These are phyloP conservation scores for Halisarca cf. caerulea DNA, from an alignment of 37 sponge, comb jelly and placozoan genomes.

Conservation along the genomic window DNA sequence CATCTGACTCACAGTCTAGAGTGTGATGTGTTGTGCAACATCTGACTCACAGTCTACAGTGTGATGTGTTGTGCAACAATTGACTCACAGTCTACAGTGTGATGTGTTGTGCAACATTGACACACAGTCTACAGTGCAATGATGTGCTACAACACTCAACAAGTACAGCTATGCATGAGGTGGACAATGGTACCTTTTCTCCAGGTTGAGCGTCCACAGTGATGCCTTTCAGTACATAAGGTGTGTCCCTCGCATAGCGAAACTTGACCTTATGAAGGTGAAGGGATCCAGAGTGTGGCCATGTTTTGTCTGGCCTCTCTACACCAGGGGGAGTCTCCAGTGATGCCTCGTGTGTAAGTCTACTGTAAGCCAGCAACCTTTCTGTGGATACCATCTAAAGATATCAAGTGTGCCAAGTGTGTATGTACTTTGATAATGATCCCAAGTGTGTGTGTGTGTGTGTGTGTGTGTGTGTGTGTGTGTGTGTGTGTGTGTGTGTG, in stretches of 20 bases:
- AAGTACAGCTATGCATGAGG: background rate
- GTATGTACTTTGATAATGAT: background rate
- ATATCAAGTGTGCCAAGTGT: background rate
- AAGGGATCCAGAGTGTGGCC: slow-evolving; percentile 7
- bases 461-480: background rate
- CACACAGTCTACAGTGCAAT: background rate
- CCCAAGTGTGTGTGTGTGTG: background rate
- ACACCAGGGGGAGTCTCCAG: slow-evolving; percentile 19
- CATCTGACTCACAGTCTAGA: too few relatives aligned
- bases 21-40: too few relatives aligned
- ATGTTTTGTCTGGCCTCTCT: background rate
- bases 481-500: background rate
- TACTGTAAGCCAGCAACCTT: background rate
- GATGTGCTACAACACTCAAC: background rate
- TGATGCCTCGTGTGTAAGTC: background rate
- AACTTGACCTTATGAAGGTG: background rate
- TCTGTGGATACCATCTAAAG: slow-evolving; percentile 8
- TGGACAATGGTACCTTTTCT: background rate
- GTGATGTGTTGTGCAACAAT: background rate
- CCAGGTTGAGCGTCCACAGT: background rate
- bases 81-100: background rate
- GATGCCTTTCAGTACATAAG: slow-evolving; percentile 3
- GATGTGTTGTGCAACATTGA: background rate
- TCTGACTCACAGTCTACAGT: too few relatives aligned
- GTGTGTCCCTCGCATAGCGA: background rate